These are phyloP conservation scores for Ctenopoma multispine DNA, from an alignment of 2,797 vertebrate genomes.

Conservation along the genomic window DNA sequence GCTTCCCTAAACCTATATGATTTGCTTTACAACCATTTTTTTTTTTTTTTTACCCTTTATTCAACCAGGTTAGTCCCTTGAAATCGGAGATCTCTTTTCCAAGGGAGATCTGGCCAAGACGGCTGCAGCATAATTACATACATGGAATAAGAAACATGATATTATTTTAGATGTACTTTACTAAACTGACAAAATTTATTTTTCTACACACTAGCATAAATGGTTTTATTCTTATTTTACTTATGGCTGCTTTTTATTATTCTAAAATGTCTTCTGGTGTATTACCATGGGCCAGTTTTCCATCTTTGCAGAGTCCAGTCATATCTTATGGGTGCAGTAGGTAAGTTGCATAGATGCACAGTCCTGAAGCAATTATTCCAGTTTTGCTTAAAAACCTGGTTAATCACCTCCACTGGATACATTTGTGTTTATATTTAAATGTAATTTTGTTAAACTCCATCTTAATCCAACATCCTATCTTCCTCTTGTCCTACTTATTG, in stretches of 20 bases:
- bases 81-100: too few species aligned
- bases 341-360: conserved; percentile 55
- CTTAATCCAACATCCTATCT: background rate
- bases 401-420: background rate
- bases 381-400: conserved; percentile 7
- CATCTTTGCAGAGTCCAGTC: conserved; percentile 36
- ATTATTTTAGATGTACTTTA: background rate
- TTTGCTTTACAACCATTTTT: too few species aligned
- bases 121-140: too few species aligned
- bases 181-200: background rate
- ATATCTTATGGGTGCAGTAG: conserved; percentile 39
- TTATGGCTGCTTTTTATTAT: background rate
- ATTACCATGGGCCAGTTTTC: conserved; percentile 29
- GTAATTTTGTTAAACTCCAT: background rate
- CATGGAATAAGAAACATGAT: too few species aligned
- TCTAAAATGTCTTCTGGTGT: conserved; percentile 1
- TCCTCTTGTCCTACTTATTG: conserved; percentile 12
- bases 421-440: background rate
- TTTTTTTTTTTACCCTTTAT: too few species aligned
- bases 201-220: background rate
- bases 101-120: too few species aligned
- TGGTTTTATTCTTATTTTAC: background rate
- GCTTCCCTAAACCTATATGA: too few species aligned
- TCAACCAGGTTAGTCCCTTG: too few species aligned
- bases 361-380: conserved; percentile 11